Percentiles rank a stretch among this genome's conserved stretches.
phyloP scores from a whole-genome alignment of 2,113 vertebrate species.

The Mustelus asterias region DNA sequence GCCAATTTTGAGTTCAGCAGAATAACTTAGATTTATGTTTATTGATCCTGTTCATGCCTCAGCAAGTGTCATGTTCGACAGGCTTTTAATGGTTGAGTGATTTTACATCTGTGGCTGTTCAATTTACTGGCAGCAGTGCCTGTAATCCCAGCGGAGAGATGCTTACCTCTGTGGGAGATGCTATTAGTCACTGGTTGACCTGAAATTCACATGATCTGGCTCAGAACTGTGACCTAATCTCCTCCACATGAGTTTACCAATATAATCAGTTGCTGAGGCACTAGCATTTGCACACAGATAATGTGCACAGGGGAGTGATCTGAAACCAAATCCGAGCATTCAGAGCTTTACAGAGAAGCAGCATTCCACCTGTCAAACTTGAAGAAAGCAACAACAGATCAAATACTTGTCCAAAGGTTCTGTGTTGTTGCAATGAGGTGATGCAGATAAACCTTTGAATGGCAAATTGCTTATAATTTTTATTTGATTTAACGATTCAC shows the following conservation, averaged over 20 bases:
- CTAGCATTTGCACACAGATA: background rate
- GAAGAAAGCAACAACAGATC: background rate
- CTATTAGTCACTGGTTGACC: slow-evolving; percentile 57
- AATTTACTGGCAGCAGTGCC: slow-evolving; percentile 50
- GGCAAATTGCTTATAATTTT: background rate
- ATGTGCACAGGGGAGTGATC: background rate
- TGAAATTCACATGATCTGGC: slow-evolving; percentile 52
- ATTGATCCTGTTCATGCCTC: slow-evolving; percentile 62
- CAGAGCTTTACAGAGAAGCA: background rate
- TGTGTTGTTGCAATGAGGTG: background rate
- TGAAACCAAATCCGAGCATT: background rate
- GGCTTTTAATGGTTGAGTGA: slow-evolving; percentile 56
- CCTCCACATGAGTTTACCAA: slow-evolving; percentile 42
- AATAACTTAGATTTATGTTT: slow-evolving; percentile 49
- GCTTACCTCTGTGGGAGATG: slow-evolving; percentile 43
- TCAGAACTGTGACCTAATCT: slow-evolving; percentile 45
- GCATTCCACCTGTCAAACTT: background rate
- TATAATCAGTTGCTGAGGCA: background rate
- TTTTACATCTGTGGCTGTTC: slow-evolving; percentile 53
- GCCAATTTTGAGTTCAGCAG: slow-evolving; percentile 40
- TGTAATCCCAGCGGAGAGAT: slow-evolving; percentile 50
- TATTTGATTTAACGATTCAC: background rate
- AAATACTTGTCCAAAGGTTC: background rate
- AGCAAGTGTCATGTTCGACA: slow-evolving; percentile 53
- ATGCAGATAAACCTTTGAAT: background rate